Base-by-base conservation (phyloP, 2,797 vertebrate genomes). In the Lepilemur ruficaudatus region DNA sequence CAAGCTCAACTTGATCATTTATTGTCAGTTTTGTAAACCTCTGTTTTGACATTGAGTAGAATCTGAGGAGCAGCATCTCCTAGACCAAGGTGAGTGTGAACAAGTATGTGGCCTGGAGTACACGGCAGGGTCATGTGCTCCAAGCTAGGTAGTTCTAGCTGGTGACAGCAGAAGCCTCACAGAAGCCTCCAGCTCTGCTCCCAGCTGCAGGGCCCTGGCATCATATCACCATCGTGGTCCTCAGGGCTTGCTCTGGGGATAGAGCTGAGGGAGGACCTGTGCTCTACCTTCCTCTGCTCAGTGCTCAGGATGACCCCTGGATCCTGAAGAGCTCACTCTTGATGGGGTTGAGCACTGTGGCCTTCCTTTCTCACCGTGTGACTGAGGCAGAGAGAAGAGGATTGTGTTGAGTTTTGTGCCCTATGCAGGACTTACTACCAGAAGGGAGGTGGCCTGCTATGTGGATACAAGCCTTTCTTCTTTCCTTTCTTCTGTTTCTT, bases 271-370 rank as follows among this genome's bases (percentile, higher is more conserved):
- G 28, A 75, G 4, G 9, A 67, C 18, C 35, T 61, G 13, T 0
- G 0, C 14, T 91, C 35, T 41, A 48, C 28, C 15, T 86, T 88
- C 43, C 35, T 52, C 57, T 55, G 9, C 20, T 75, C 2, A 2
- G 0, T 55, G 2, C 3, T 67, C 38, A 55, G 4, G 32, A 8
- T 81, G 79, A 13, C 6, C 2, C 23, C 4, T 46, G 12, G 28
- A 38, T 14, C 8, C 43, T 30, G 32, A 55, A 76, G 52, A 14
- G 38, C 18, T 89, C 46, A 67, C 4, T 81, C 11, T 41, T 67
- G 41, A 8, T 61, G 35, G 23, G 14, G 4, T 12, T 69, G 3
- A 73, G 4, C 1, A 69, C 28, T 4, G 2, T 2, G 1, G 2
- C 38, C 35, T 57, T 88, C 15, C 22, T 89, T 85, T 76, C 20